Evolutionary conservation across 2,888 invertebrate genomes (phyloP).

Genomic region (Melinaea marsaeus): DNA sequence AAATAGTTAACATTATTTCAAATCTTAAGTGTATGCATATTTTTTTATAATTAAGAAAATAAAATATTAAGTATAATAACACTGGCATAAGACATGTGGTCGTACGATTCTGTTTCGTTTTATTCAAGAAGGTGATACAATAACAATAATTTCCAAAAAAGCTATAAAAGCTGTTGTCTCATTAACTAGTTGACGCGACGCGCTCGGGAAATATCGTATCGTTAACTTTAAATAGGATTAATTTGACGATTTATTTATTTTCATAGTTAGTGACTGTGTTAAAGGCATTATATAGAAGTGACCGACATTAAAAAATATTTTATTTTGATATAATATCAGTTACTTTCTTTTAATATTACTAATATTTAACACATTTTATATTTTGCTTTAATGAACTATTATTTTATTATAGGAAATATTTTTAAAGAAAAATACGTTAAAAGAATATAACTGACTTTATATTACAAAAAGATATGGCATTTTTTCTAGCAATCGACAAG

Average conservation of each 20-base stretch:
- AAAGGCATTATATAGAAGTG: constrained; percentile 21
- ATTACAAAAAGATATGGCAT: too few species aligned
- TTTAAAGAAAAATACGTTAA: too few species aligned
- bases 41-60: not conserved
- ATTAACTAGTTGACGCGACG: constrained; percentile 45
- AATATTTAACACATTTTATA: too few species aligned
- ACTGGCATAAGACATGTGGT: constrained; percentile 8
- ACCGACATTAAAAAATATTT: constrained; percentile 8
- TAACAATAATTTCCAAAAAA: constrained; percentile 43
- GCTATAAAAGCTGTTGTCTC: constrained; percentile 60
- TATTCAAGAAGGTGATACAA: constrained; percentile 35
- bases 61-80: not conserved
- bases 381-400: too few species aligned
- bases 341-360: too few species aligned
- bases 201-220: constrained; percentile 24
- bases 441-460: too few species aligned
- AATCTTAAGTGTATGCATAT: not conserved
- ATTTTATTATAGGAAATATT: too few species aligned
- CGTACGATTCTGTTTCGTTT: constrained; percentile 13
- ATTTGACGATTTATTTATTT: constrained; percentile 67
- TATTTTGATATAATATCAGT: too few species aligned
- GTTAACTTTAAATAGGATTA: constrained; percentile 47
- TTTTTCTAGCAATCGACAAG: too few species aligned
- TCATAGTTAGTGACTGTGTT: constrained; percentile 31
- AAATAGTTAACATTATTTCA: too few species aligned